These are phyloP conservation scores for Ephydatia muelleri DNA, from an alignment of 37 sponge, comb jelly and placozoan species.

Conservation along the genomic window DNA sequence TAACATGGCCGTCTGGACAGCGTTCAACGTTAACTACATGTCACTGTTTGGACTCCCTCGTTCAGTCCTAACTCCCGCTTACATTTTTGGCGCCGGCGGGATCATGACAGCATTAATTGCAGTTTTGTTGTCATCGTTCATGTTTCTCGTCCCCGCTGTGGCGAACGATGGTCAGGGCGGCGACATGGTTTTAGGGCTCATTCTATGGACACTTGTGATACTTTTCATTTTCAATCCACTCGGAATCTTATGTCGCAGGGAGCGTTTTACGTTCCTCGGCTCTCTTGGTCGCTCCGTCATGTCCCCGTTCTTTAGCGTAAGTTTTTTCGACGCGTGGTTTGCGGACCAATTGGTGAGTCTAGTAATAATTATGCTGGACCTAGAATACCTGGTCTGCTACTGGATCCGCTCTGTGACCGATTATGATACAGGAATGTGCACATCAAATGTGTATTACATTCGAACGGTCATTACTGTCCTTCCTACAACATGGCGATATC, in stretches of 20 bases:
- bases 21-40: constrained; percentile 48
- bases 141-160: constrained; percentile 11
- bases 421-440: constrained; percentile 19
- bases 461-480: constrained; percentile 82
- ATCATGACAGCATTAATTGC: constrained; percentile 37
- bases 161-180: background rate
- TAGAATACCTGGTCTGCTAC: constrained; percentile 87
- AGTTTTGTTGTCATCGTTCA: background rate
- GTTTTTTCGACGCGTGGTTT: constrained; percentile 92
- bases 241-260: constrained; percentile 41
- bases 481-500: constrained; percentile 88
- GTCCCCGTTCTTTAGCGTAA: constrained; percentile 78
- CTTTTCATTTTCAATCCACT: constrained; percentile 63
- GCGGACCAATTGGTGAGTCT: constrained; percentile 97
- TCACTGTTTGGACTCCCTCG: constrained; percentile 47
- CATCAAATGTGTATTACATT: constrained; percentile 53
- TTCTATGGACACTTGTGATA: constrained; percentile 51
- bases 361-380: constrained; percentile 76
- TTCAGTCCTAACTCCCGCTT: constrained; percentile 45
- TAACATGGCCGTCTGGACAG: constrained; percentile 72
- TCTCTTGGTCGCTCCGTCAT: constrained; percentile 68
- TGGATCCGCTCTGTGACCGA: background rate
- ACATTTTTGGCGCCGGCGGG: constrained; percentile 40
- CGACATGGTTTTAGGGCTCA: constrained; percentile 28
- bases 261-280: constrained; percentile 45